Percentiles rank a stretch among this genome's conserved stretches.
Conservation (phyloP, 2,113 vertebrate species). For the Lepidothrix coronata region DNA sequence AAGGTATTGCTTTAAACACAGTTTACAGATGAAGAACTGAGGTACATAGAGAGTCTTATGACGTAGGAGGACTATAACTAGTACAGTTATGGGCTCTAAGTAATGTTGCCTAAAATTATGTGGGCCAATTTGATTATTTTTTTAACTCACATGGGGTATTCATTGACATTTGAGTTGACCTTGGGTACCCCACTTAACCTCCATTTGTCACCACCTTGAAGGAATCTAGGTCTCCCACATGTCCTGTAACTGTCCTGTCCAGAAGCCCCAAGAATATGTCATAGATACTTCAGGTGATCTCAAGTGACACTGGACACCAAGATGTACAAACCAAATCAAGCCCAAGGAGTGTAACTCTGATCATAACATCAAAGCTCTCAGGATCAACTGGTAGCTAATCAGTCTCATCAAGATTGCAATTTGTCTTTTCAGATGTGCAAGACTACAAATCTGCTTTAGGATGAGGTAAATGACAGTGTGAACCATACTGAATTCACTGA, state of each 20-base stretch:
- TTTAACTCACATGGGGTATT: background rate
- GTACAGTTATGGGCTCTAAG: background rate
- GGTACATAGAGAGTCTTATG: background rate
- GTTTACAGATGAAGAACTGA: background rate
- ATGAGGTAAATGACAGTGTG: background rate
- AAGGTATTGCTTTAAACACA: background rate
- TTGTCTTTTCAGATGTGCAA: background rate
- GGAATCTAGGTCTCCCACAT: background rate
- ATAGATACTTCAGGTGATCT: background rate
- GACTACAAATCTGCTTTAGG: background rate
- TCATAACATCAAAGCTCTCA: background rate
- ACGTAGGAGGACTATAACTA: background rate
- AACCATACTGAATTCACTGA: background rate
- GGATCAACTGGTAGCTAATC: background rate
- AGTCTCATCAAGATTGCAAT: background rate
- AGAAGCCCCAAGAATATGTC: background rate
- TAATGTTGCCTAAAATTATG: background rate
- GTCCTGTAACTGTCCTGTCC: background rate
- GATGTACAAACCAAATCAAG: background rate
- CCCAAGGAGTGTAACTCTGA: background rate
- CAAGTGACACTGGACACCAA: background rate
- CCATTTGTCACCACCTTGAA: background rate
- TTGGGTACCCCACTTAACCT: background rate
- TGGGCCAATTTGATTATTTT: background rate
- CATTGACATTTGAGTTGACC: background rate